Evolutionary conservation across 2,797 vertebrate genomes (phyloP), one percentile per base, ranked within the genome.

Genomic region (Xenopus petersii): DNA sequence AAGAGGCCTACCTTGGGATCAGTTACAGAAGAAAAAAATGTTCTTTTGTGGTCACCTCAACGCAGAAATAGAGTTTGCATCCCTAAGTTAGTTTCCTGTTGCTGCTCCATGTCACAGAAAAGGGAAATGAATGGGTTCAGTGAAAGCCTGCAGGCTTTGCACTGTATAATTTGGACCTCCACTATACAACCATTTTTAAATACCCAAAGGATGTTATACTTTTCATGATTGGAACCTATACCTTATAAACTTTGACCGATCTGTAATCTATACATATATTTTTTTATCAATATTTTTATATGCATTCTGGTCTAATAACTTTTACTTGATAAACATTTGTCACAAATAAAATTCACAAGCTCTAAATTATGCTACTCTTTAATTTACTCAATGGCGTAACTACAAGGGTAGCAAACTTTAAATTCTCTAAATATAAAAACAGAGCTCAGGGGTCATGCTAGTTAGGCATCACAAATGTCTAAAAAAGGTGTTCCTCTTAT

Each of bases 1-100:
- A 66, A 87, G 83, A 83, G 86, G 33, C 84, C 85, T 84, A 84
- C 81, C 87, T 86, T 87, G 87, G 84, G 90, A 87, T 89, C 85
- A 83, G 81, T 87, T 90, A 85, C 87, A 84, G 84, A 88, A 54
- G 76, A 89, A 88, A 92, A 91, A 85, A 87, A 85, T 84, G 83
- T 21, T 21, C 88, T 88, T 90, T 91, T 91, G 88, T 90, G 86
- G 84, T 82, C 82, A 83, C 74, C 86, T 81, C 89, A 88, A 87
- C 85, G 88, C 87, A 88, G 87, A 87, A 88, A 91, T 88, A 84
- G 90, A 88, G 87, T 85, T 84, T 87, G 87, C 89, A 87, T 88
- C 83, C 78, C 81, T 83, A 81, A 82, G 75, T 78, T 86, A 87
- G 83, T 82, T 89, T 86, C 87, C 88, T 86, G 82, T 87, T 81